These are phyloP conservation scores for Eueides isabella DNA, from an alignment of 1,140 invertebrate genomes.

Conservation along the genomic window DNA sequence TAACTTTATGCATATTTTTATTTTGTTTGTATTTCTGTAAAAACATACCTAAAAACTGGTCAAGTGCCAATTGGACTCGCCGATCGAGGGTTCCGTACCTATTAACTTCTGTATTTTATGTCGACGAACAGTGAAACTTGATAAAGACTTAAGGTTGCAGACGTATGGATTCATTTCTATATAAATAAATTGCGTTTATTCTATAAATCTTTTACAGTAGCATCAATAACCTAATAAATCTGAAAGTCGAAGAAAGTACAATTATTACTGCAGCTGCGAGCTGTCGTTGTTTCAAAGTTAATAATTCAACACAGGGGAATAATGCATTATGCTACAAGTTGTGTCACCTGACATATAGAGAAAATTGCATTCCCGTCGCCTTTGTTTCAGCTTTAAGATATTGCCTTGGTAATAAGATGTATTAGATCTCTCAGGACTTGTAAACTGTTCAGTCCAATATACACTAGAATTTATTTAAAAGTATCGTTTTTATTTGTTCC, in stretches of 20 bases:
- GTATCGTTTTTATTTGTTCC: background rate
- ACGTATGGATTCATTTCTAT: background rate
- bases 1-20: background rate
- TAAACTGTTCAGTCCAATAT: constrained; percentile 25
- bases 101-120: no score
- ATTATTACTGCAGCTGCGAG: constrained; percentile 10
- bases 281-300: constrained; percentile 20
- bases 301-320: constrained; percentile 35
- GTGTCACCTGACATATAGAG: constrained; percentile 42
- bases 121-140: no score
- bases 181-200: background rate
- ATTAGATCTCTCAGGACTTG: constrained; percentile 19
- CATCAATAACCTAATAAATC: background rate
- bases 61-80: no score
- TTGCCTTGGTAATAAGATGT: constrained; percentile 33
- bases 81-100: no score
- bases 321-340: constrained; percentile 43
- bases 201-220: background rate
- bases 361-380: constrained; percentile 42
- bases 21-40: background rate
- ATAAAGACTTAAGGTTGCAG: background rate
- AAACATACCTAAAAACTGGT: no score
- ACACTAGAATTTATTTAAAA: constrained; percentile 6
- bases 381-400: constrained; percentile 41
- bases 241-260: background rate